phyloP scores from a whole-genome alignment of 2,113 vertebrate genomes.

The Corythornis cristatus region DNA sequence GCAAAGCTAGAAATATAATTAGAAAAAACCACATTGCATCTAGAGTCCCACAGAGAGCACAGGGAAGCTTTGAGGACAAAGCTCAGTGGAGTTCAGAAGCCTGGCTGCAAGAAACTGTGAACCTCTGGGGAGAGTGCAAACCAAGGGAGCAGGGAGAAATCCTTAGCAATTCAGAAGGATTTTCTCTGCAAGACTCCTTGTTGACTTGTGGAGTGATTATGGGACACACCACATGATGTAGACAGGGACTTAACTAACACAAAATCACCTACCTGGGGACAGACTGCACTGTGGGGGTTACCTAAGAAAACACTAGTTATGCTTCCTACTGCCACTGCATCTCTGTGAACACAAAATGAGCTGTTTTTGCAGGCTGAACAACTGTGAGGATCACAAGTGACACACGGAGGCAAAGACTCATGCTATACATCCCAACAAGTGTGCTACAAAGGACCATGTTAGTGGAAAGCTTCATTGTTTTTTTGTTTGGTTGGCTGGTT shows the following conservation, averaged over 20 bases:
- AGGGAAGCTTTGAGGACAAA: background rate
- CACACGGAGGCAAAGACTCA: background rate
- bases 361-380: background rate
- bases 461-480: background rate
- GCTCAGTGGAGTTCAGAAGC: background rate
- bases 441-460: background rate
- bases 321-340: background rate
- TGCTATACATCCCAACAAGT: background rate
- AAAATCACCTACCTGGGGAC: background rate
- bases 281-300: background rate
- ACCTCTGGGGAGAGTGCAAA: background rate
- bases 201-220: background rate
- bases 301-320: background rate
- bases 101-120: background rate
- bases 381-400: background rate
- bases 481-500: too few species aligned
- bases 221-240: rapidly evolving
- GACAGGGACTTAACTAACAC: background rate
- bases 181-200: background rate
- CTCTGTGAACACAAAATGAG: background rate
- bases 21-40: background rate
- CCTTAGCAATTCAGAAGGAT: background rate
- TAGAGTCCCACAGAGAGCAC: background rate
- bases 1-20: background rate
- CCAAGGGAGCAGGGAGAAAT: background rate